Percentiles rank a stretch among this genome's conserved stretches.
These are phyloP conservation scores for Terrapene triunguis DNA, from an alignment of 2,113 vertebrate species.

Conservation along the genomic window DNA sequence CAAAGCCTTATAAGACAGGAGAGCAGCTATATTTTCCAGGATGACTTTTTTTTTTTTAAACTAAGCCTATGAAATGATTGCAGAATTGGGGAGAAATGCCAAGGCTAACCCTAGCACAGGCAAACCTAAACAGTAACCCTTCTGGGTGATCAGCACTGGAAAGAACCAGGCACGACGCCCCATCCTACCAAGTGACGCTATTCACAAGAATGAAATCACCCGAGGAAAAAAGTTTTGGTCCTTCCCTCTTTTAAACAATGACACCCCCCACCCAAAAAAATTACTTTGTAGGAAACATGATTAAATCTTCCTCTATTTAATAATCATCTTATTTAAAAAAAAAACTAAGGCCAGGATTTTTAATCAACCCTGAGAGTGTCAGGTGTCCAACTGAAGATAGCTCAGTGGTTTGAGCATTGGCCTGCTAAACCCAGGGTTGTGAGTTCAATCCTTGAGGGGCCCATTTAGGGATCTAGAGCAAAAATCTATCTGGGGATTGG, in stretches of 20 bases:
- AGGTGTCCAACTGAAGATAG: background rate
- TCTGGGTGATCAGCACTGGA: background rate
- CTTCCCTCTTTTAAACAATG: background rate
- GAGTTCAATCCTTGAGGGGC: too few relatives aligned
- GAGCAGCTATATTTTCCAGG: background rate
- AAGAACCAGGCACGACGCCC: background rate
- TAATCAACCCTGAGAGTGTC: rapidly evolving
- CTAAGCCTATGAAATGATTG: background rate
- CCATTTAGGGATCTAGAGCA: too few relatives aligned
- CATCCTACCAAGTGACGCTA: background rate
- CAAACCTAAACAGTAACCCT: background rate
- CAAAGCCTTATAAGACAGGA: background rate
- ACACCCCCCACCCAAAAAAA: background rate
- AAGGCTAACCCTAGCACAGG: background rate
- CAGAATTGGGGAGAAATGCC: background rate
- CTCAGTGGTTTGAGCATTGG: too few relatives aligned
- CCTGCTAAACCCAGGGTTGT: too few relatives aligned
- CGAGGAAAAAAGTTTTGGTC: background rate
- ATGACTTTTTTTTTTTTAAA: background rate
- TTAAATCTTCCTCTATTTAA: background rate
- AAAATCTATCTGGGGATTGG: too few relatives aligned
- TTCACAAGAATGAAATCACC: background rate
- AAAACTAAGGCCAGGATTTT: background rate
- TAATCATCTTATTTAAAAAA: background rate
- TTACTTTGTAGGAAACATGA: background rate